Base-by-base conservation (phyloP, 1,140 invertebrate species). In the Caenorhabditis briggsae region DNA sequence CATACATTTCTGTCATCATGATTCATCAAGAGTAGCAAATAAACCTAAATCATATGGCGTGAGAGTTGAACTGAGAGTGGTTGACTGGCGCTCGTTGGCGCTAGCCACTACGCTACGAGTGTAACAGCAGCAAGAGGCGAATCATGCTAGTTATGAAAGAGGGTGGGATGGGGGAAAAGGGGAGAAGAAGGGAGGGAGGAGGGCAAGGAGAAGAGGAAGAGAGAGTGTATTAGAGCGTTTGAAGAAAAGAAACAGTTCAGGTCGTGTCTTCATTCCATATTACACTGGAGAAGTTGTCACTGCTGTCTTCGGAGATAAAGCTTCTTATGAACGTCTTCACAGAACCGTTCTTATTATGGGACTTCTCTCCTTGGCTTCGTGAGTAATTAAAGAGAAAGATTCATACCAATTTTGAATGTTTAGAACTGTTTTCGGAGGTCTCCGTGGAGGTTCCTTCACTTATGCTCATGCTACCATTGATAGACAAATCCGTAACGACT, bases 271-370 rank as follows among this genome's bases (percentile, higher is more conserved):
- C 86, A 91, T 90, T 12, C 91, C 91, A 20, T 88, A 85, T 59
- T 92, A 90, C 61, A 92, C 91, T 46, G 91, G 91, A 55, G 89
- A 92, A 90, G 91, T 92, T 14, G 89, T 92, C 20, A 89, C 90
- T 48, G 86, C 88, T 18, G 91, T 92, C 0, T 91, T 92, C 56
- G 91, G 90, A 20, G 86, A 90, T 61, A 87, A 74, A 41, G 86
- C 88, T 53, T 85, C 86, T 14, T 92, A 92, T 82, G 91, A 89
- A 33, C 86, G 88, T 9, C 90, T 92, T 50, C 89, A 89, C 78
- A 82, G 87, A 65, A 90, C 86, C 8, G 91, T 92, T 9, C 64
- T 61, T 2, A 91, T 92, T 55, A 92, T 92, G 91, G 91, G 90
- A n/a, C 23, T 91, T 18, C 86, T 92, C 18, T 92, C 89, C 0